Evolutionary conservation across 2,888 invertebrate genomes (phyloP), one percentile per base, ranked within the genome.

Genomic region (Polyommatus iphigenia): DNA sequence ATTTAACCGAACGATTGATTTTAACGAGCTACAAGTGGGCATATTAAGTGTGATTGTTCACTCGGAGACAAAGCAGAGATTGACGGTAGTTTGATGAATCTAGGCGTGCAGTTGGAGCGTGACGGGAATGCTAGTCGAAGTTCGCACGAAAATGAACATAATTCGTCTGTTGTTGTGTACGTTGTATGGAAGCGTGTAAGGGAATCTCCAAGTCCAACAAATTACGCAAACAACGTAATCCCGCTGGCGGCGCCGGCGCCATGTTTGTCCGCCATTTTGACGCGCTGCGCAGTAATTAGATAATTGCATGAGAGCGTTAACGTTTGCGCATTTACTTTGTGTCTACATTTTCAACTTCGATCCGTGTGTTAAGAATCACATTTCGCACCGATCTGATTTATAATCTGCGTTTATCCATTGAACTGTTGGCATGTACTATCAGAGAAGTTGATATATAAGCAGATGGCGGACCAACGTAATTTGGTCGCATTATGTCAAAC

Each of bases 191-290:
- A 77, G 78, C 77, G 78, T 77, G 78, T 57, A 78, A 41, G 72
- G 24, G 81, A 81, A 87, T 89, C 89, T 89, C 82, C 78, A 88
- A 87, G 87, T 88, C 85, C 83, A 87, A 88, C 89, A 87, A 89
- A 88, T 90, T 90, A 85, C 82, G 83, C 87, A 90, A 90, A 90
- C 89, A 90, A 81, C 85, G 87, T 83, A 85, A 88, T 88, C 86
- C 85, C 81, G 83, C 87, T 84, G 85, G 85, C 85, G 85, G 81
- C 84, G 81, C 81, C 80, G 80, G 78, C 83, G 85, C 86, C 87
- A 85, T 87, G 84, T 87, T 87, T 86, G 87, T 80, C 81, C 84
- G 81, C 86, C 88, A 85, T 87, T 87, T 87, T 85, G 87, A 81
- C 82, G 71, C 84, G 81, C 80, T 83, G 85, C 85, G 84, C 84